These are phyloP conservation scores for Teleogryllus oceanicus DNA, from an alignment of 2,888 invertebrate species.

Conservation along the genomic window DNA sequence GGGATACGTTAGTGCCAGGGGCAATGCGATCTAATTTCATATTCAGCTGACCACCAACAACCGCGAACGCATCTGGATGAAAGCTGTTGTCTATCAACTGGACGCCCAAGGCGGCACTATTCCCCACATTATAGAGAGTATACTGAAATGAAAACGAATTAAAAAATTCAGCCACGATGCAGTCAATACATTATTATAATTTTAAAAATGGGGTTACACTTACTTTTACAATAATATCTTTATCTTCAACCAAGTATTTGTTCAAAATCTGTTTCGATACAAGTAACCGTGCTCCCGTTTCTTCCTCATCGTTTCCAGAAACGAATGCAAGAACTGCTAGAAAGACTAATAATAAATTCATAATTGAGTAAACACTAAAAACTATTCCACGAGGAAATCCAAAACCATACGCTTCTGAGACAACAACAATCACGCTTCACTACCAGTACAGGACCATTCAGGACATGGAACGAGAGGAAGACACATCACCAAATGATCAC, in stretches of 20 bases:
- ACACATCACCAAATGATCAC: too few species aligned
- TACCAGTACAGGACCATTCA: too few species aligned
- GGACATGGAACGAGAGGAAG: too few species aligned
- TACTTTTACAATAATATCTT: constrained; percentile 87
- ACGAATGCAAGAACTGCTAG: constrained; percentile 50
- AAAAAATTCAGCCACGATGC: background rate
- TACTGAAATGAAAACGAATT: constrained; percentile 54
- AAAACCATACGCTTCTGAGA: too few species aligned
- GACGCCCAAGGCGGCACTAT: constrained; percentile 83
- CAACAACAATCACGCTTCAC: too few species aligned
- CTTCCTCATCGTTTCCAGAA: constrained; percentile 62
- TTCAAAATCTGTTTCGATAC: constrained; percentile 93
- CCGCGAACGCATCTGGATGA: constrained; percentile 84
- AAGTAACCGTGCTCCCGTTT: constrained; percentile 74
- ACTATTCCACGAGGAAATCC: too few species aligned
- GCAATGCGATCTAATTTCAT: constrained; percentile 85
- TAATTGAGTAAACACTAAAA: background rate
- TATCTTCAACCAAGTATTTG: constrained; percentile 92
- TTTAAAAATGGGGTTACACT: constrained; percentile 42
- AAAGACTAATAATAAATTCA: constrained; percentile 48
- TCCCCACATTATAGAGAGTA: constrained; percentile 89
- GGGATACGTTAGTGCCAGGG: constrained; percentile 89
- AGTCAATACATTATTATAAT: background rate
- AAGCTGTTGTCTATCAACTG: constrained; percentile 87
- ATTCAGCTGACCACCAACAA: constrained; percentile 80